Conservation (phyloP, 2,113 vertebrate species). For the Cololabis saira region DNA sequence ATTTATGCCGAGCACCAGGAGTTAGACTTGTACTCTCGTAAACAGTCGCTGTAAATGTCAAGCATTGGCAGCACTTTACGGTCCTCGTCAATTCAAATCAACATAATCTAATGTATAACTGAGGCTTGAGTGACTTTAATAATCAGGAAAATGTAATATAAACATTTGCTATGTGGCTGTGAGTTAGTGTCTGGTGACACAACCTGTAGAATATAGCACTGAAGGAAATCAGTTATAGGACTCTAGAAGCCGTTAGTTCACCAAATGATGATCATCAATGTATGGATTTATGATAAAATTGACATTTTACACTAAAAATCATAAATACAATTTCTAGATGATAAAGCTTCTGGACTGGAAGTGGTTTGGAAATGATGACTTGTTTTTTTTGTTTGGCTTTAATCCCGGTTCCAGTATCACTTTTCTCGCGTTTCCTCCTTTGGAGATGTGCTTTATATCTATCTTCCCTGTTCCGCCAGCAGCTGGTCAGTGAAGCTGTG, state of each 20-base stretch:
- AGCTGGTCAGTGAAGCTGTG: conserved; percentile 12
- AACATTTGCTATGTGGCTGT: conserved; percentile 50
- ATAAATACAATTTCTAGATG: too few relatives aligned
- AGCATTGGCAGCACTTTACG: conserved; percentile 8
- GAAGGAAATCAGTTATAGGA: too few relatives aligned
- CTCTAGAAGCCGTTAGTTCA: conserved; percentile 19
- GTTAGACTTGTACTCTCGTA: not conserved
- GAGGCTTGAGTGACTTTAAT: conserved; percentile 24
- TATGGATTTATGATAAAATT: too few relatives aligned
- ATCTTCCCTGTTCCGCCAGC: conserved; percentile 30
- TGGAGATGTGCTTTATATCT: conserved; percentile 8
- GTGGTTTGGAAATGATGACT: conserved; percentile 26
- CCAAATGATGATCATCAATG: too few relatives aligned
- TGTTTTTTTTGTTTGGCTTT: conserved; percentile 26
- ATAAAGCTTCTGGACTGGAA: not conserved
- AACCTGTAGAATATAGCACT: too few relatives aligned
- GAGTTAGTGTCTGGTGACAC: too few relatives aligned
- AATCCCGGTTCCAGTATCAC: conserved; percentile 33
- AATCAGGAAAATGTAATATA: conserved; percentile 32
- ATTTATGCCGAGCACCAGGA: conserved; percentile 1
- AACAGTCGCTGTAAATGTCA: not conserved
- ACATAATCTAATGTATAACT: conserved; percentile 29
- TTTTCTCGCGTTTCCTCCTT: conserved; percentile 26
- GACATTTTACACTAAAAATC: too few relatives aligned
- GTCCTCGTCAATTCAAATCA: conserved; percentile 24